A percentile compares a stretch with the other conserved stretches of the same genome.
Conservation (phyloP, 2,797 vertebrate species). For the Loriculus beryllinus region DNA sequence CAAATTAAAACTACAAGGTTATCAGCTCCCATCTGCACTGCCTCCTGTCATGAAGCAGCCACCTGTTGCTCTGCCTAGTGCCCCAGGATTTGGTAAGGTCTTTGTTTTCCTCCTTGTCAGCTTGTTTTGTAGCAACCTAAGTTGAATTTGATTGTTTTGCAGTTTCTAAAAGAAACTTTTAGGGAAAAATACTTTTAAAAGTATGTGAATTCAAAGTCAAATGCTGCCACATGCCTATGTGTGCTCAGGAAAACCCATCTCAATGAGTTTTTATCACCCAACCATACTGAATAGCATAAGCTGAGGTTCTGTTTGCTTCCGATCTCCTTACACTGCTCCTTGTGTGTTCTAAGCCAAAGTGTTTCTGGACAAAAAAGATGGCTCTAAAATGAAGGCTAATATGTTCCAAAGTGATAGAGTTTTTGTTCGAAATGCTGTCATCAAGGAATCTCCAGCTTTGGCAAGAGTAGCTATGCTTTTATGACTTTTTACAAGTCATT, state of each 20-base stretch:
- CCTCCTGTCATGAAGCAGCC: conserved; percentile 92
- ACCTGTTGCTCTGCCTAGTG: conserved; percentile 79
- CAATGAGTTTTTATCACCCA: background rate
- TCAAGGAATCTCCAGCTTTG: background rate
- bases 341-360: background rate
- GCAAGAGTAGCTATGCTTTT: background rate
- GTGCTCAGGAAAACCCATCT: background rate
- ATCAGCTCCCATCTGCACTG: conserved; percentile 87
- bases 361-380: background rate
- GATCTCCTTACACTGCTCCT: background rate
- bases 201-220: fast-evolving
- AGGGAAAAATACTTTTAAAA: background rate
- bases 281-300: background rate
- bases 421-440: background rate
- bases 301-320: background rate
- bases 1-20: conserved; percentile 95
- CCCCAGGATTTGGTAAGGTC: conserved; percentile 86
- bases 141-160: background rate
- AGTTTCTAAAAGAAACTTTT: background rate
- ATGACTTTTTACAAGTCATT: background rate
- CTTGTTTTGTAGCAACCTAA: background rate
- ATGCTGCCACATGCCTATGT: background rate
- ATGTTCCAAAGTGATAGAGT: background rate
- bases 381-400: background rate
- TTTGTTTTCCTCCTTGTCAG: background rate